These are phyloP conservation scores for Masticophis lateralis DNA, from an alignment of 2,797 vertebrate genomes.

Conservation along the genomic window DNA sequence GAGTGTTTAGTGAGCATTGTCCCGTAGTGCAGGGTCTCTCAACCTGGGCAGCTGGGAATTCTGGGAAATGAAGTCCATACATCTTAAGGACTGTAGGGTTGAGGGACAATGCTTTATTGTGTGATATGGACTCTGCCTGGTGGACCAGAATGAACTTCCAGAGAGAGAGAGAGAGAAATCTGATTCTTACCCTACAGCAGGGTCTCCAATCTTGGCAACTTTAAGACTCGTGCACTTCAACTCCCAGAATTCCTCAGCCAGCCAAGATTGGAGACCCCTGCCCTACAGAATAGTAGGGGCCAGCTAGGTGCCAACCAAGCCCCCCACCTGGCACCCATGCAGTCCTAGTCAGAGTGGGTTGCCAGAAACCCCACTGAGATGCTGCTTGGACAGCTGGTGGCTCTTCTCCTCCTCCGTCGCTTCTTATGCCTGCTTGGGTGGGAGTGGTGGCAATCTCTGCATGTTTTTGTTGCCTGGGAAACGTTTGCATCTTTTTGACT, in stretches of 20 bases:
- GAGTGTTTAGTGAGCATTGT: neutral
- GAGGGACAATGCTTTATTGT: neutral
- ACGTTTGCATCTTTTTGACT: neutral
- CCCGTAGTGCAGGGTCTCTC: neutral
- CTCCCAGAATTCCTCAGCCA: no score
- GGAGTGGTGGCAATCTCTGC: neutral
- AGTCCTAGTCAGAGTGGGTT: neutral
- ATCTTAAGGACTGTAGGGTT: neutral
- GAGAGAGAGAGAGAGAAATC: neutral
- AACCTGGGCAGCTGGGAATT: neutral
- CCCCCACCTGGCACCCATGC: neutral
- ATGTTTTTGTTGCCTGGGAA: neutral
- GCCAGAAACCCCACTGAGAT: neutral
- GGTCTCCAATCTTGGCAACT: no score
- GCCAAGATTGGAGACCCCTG: no score
- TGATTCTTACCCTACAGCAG: neutral
- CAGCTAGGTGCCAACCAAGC: neutral
- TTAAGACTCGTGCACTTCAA: no score
- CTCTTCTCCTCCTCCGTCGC: neutral
- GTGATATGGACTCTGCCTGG: neutral
- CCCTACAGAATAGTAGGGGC: neutral
- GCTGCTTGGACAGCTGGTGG: neutral
- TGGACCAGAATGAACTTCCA: neutral
- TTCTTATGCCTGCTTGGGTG: neutral
- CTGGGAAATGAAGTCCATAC: neutral